phyloP scores from a whole-genome alignment of 2,113 vertebrate species.

The Pristiophorus japonicus region DNA sequence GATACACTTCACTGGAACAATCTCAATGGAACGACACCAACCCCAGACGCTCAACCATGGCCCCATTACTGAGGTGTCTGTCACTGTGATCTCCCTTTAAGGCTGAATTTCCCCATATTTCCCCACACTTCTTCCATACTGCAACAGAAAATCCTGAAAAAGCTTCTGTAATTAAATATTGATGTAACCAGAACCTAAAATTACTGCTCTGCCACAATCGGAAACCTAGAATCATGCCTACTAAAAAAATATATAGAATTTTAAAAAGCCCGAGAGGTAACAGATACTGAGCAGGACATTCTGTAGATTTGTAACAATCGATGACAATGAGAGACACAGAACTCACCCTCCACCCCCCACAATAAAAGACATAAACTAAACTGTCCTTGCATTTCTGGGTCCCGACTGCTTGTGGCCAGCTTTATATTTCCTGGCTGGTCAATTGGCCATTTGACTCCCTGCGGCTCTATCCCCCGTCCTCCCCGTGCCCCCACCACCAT shows the following conservation, averaged over 20 bases:
- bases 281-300: not conserved
- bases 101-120: not conserved
- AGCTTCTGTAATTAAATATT: not conserved
- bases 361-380: not conserved
- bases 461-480: not conserved
- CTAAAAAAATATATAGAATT: not conserved
- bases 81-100: not conserved
- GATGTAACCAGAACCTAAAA: not conserved
- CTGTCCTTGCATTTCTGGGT: not conserved
- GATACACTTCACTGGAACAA: too few relatives aligned
- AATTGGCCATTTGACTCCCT: not conserved
- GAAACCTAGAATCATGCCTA: not conserved
- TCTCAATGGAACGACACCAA: not conserved
- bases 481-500: not conserved
- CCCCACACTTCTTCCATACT: not conserved
- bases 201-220: not conserved
- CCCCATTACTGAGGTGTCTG: not conserved
- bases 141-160: not conserved
- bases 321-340: not conserved
- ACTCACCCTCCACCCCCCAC: not conserved
- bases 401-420: not conserved
- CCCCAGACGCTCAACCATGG: not conserved
- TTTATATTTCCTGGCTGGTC: not conserved
- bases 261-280: not conserved
- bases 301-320: not conserved